These are phyloP conservation scores for Drosophila takahashii DNA, from an alignment of 1,140 invertebrate species.

Conservation along the genomic window DNA sequence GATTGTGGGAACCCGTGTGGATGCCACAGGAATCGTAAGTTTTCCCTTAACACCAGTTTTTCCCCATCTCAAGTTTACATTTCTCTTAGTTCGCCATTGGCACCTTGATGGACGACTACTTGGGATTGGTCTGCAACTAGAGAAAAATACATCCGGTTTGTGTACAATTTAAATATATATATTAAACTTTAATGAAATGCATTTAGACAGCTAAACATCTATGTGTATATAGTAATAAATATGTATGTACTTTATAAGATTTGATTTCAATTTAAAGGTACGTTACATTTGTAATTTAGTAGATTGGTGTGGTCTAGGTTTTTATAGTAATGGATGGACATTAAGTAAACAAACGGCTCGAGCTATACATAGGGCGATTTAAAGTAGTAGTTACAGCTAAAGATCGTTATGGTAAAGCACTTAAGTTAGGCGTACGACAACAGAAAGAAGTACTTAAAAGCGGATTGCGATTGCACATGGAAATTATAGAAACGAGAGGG, in stretches of 20 bases:
- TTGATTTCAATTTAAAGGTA: slow-evolving; percentile 81
- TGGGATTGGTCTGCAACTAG: slow-evolving; percentile 89
- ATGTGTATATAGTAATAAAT: slow-evolving; percentile 71
- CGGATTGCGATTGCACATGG: slow-evolving; percentile 35
- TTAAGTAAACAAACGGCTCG: slow-evolving; percentile 64
- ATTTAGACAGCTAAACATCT: slow-evolving; percentile 75
- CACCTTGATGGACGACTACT: slow-evolving; percentile 98
- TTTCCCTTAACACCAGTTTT: neutral
- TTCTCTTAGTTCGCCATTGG: slow-evolving; percentile 95
- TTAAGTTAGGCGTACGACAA: slow-evolving; percentile 47
- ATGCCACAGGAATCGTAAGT: slow-evolving; percentile 96
- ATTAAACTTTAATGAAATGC: slow-evolving; percentile 79
- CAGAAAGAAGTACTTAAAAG: slow-evolving; percentile 30
- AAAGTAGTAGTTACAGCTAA: slow-evolving; percentile 41
- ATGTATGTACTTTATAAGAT: slow-evolving; percentile 81
- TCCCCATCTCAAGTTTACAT: neutral
- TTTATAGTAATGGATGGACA: slow-evolving; percentile 60
- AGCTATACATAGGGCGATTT: slow-evolving; percentile 42
- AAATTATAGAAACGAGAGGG: slow-evolving; percentile 5
- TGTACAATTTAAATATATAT: slow-evolving; percentile 63
- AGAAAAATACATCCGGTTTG: slow-evolving; percentile 16
- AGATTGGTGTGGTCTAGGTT: slow-evolving; percentile 43
- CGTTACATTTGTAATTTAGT: slow-evolving; percentile 79
- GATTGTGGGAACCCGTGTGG: slow-evolving; percentile 99
- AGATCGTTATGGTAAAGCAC: slow-evolving; percentile 43